phyloP scores from a whole-genome alignment of 1,140 invertebrate species.

The Hesperophylax magnus region DNA sequence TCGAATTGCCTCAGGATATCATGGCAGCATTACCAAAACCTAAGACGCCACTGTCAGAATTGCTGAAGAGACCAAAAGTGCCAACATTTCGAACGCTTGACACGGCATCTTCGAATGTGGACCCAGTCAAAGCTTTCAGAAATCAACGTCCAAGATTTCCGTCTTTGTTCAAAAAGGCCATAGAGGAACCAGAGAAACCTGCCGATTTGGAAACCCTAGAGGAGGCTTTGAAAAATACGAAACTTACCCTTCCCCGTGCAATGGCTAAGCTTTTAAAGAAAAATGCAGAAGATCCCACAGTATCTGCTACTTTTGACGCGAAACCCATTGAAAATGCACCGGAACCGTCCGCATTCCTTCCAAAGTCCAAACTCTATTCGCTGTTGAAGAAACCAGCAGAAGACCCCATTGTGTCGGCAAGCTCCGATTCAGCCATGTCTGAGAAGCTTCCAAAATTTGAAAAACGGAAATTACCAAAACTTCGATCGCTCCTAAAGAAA shows the following conservation, averaged over 20 bases:
- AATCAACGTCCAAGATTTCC: constrained; percentile 4
- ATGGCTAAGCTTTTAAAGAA: neutral
- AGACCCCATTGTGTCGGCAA: neutral
- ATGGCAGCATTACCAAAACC: neutral
- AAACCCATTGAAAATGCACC: neutral
- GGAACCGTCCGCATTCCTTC: neutral
- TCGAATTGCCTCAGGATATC: neutral
- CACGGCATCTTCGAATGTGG: neutral
- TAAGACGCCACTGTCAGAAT: neutral
- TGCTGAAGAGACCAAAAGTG: neutral
- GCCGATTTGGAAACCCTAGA: neutral
- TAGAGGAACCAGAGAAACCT: neutral
- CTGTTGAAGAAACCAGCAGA: constrained; percentile 1
- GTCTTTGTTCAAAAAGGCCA: neutral
- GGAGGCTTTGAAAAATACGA: constrained; percentile 3
- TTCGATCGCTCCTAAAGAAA: too few relatives aligned
- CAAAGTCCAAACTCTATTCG: neutral
- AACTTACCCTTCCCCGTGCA: neutral
- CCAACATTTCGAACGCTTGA: neutral
- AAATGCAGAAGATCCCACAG: neutral
- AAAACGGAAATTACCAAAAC: neutral
- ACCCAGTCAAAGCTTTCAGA: constrained; percentile 12
- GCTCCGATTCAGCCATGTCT: neutral
- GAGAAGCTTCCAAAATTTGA: neutral
- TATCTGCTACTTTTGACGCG: neutral